These are phyloP conservation scores for Pipistrellus nathusii DNA, from an alignment of 2,797 vertebrate genomes.

Conservation along the genomic window DNA sequence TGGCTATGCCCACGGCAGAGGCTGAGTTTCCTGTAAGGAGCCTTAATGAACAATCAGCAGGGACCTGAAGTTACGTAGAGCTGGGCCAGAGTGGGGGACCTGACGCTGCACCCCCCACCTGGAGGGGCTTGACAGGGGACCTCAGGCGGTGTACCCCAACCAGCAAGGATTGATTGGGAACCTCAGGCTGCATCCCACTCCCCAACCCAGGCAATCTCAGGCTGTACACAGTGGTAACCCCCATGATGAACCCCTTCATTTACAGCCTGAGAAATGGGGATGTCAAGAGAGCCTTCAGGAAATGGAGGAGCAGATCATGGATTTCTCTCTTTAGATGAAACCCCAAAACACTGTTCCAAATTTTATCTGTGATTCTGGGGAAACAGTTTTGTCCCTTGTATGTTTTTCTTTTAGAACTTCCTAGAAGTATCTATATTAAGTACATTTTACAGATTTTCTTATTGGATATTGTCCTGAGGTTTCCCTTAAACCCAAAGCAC, in stretches of 20 bases:
- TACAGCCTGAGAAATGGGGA: conserved; percentile 77
- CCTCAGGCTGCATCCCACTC: too few relatives aligned
- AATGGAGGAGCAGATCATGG: conserved; percentile 44
- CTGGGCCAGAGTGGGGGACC: too few relatives aligned
- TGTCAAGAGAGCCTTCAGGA: conserved; percentile 71
- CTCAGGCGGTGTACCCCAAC: too few relatives aligned
- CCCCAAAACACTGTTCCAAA: background rate
- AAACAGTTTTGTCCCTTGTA: background rate
- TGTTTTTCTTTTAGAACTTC: background rate
- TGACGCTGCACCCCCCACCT: too few relatives aligned
- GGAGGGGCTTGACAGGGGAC: too few relatives aligned
- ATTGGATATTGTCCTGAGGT: background rate
- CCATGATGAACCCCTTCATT: conserved; percentile 74
- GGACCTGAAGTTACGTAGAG: too few relatives aligned
- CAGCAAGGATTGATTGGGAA: too few relatives aligned
- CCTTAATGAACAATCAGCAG: too few relatives aligned
- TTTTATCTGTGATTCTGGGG: background rate
- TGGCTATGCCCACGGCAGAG: too few relatives aligned
- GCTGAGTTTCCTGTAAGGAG: too few relatives aligned
- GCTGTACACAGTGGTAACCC: conserved; percentile 52
- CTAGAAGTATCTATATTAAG: conserved; percentile 34
- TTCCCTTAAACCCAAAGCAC: background rate
- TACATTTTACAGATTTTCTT: background rate
- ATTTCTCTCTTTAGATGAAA: conserved; percentile 43
- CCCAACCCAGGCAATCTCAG: too few relatives aligned